Base-by-base conservation (phyloP, 2,797 vertebrate genomes). In the Poecilia velifera region DNA sequence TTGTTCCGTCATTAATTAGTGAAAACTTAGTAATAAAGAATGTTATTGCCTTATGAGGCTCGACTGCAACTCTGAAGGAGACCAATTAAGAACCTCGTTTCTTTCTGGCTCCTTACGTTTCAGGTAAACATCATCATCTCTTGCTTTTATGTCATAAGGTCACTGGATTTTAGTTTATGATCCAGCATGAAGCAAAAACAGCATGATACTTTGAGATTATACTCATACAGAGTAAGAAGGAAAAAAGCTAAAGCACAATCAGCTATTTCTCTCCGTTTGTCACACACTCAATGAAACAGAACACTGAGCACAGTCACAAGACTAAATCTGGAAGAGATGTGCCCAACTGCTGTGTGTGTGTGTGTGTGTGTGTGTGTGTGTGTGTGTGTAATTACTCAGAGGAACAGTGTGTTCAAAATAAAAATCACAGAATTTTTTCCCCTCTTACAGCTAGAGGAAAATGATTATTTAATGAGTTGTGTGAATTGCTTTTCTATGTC, bases 401-500 rank as follows among this genome's bases (percentile, higher is more conserved):
- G 81, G 86, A 80, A 88, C 84, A 88, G 75, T 14, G 47, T 85
- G 86, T 88, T 87, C 75, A 71, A 87, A 39, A 22, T 39, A 74
- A 57, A 43, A 76, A 71, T 76, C 62, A 72, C 49, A 12, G 1
- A 82, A 73, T 82, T 74, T 86, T 82, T 88, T 81, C 74, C 78
- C 79, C 55, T 59, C 76, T 87, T 82, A 57, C 64, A 64, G 79
- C 76, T 82, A 0, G 3, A 76, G 72, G 85, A 90, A 91, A 89
- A 77, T 70, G 81, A 90, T 57, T 57, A 82, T 75, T 76, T 64
- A 66, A 76, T 84, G 87, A 80, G 84, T 88, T 81, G 76, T 74
- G 73, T 51, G 79, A 84, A 89, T 86, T 81, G 89, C 88, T 92
- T 90, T 92, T 72, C 76, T 76, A 76, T 76, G 78, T 71, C 45